Evolutionary conservation across 2,888 invertebrate species (phyloP), one percentile per base, ranked within the genome.

Genomic region (Camptogramma bilineatum): DNA sequence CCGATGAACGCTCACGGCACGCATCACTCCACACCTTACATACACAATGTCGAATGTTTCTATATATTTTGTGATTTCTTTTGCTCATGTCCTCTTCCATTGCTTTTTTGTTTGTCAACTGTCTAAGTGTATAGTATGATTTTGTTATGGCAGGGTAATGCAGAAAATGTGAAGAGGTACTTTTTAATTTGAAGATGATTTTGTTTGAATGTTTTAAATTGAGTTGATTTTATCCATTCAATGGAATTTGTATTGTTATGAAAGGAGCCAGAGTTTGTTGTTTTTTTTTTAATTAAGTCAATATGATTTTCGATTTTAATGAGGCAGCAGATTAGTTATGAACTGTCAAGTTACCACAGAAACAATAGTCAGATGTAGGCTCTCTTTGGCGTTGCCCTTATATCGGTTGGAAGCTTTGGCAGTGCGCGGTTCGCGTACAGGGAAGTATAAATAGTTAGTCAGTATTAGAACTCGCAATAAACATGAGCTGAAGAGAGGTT

Each of bases 61-160:
- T 81, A 75, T 78, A 79, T 86, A 83, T 86, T 86, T 90, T 90
- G 88, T 88, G 87, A 89, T 90, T 90, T 88, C 81, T 86, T 88
- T 90, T 90, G 91, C 90, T 92, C 90, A 90, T 82, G 85, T 86
- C 88, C 91, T 89, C 86, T 90, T 91, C 88, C 90, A 89, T 90
- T 87, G 92, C 90, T 91, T 91, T 87, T 90, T 85, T 87, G 87
- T 90, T 90, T 88, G 85, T 87, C 86, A 85, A 82, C 91, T 89
- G 88, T 89, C 90, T 90, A 87, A 86, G 84, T 90, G 86, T 92
- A 91, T 89, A 86, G 83, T 87, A 88, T 87, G 86, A 87, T 88
- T 90, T 92, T 89, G 88, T 91, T 91, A 90, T 86, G 91, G 91
- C 92, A 93, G 91, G 91, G 92, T 91, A 90, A 89, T 90, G 88